Evolutionary conservation across 1,140 invertebrate species (phyloP), one percentile per base, ranked within the genome.

Genomic region (Brachionus plicatilis): DNA sequence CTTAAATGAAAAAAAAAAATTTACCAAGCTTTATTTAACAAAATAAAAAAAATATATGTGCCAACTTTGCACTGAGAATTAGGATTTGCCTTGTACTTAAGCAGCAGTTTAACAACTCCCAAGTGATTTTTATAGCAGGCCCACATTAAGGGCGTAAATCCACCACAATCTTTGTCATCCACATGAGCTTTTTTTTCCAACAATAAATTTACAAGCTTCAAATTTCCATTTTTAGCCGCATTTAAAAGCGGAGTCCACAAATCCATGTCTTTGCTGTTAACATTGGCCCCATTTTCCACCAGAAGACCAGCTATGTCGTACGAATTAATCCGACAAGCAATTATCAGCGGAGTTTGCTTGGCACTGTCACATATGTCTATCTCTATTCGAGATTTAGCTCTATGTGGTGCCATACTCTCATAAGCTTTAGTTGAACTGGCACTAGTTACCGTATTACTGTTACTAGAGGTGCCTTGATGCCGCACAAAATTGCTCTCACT

Each of bases 91-190:
- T 94, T 94, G 85, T 93, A 92, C 70, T 95, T 93, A 78, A 99
- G 89, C n/a, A 99, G 89, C 84, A 95, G 88, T 43, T 92, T 91
- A 17, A 95, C 96, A 84, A 94, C 92, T 27, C 94, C 92, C 11
- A 93, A 92, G 86, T 93, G 92, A 3, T 95, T 95, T 90, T 97
- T 96, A 88, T 99, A 99, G 7, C 94, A 93, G 0, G 96, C 95
- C 97, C 97, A 99, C 94, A 99, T 97, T 50, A 99, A 91, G 1
- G 96, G 91, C 2, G 96, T 96, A 96, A 97, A 99, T 27, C 95
- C 95, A 86, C 96, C 96, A 92, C 96, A 94, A 89, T 99, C 96
- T 86, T 94, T 93, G 86, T 97, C 94, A 87, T 99, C 95, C 66
- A 98, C 92, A 60, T 92, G 90, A 2, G 95, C 95, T 33, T 94